Evolutionary conservation across 2,797 vertebrate species (phyloP), one percentile per base, ranked within the genome.

Genomic region (Cyclopterus lumpus): DNA sequence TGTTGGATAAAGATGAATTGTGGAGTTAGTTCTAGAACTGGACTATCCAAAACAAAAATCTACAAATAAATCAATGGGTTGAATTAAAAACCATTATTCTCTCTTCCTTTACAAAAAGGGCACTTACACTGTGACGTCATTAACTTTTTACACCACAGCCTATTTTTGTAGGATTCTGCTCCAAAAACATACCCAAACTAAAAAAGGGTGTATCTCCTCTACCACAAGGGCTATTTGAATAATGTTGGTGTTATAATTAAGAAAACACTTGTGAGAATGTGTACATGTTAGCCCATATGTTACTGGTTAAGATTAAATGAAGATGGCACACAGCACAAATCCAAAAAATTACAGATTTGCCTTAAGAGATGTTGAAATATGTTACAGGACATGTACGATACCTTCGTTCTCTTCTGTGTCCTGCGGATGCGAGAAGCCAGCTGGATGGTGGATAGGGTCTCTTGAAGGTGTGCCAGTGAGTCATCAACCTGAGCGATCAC

Each of bases 381-480:
- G 0, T 46, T 48, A 34, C 46, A 32, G 26, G 32, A 57, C 14
- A 80, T 92, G 75, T 92, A 22, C 4, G 0, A 5, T 88, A 99
- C 98, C 96, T 97, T 99, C 0, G 95, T 96, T 89, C 97, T 97
- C 93, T 96, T 99, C 94, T 99, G 98, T 81, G 97, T 97, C 89
- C 96, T 95, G 71, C 97, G 94, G 70, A 99, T 97, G 14, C 96
- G 93, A 1, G 97, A 96, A 16, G 97, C 97, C 6, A 97, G 95
- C 94, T 99, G 98, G 88, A 99, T 95, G 68, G 96, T 98, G 77
- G 96, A 97, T 75, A 99, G 94, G 0, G 96, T 97, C 84, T 99
- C 97, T 0, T 97, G 93, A 0, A 97, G 96, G 92, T 95, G 95
- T n/a, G 94, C 90, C 0, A 96, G 88, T 0, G 96, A 92, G 0